Evolutionary conservation across 2,888 invertebrate genomes (phyloP).

Genomic region (Belgica antarctica): DNA sequence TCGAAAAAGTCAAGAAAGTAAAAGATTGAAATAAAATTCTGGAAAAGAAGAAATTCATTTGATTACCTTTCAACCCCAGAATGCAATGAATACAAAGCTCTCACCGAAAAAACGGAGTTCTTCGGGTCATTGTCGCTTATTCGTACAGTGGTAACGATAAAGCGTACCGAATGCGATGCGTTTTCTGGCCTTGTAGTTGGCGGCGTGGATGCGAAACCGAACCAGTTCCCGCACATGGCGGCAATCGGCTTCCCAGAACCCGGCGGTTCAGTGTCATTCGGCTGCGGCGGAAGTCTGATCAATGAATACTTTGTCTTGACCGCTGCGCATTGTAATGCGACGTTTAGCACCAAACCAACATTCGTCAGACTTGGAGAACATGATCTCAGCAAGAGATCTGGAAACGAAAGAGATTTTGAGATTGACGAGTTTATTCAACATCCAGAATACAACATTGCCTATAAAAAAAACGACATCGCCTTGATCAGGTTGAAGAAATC

Average conservation of each 20-base stretch:
- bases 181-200: conserved; percentile 5
- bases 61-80: too few relatives aligned
- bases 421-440: not conserved
- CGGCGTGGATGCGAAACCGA: conserved; percentile 46
- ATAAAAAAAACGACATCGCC: not conserved
- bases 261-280: conserved; percentile 49
- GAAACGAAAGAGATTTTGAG: not conserved
- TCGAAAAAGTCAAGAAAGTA: too few relatives aligned
- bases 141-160: not conserved
- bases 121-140: not conserved
- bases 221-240: conserved; percentile 61
- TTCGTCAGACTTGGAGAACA: conserved; percentile 29
- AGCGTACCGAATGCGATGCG: not conserved
- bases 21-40: too few relatives aligned
- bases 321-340: conserved; percentile 57
- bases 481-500: not conserved
- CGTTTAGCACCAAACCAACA: not conserved
- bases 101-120: not conserved
- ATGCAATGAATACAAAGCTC: not conserved
- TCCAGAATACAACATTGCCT: not conserved
- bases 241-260: conserved; percentile 52
- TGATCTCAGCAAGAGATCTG: not conserved
- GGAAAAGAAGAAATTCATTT: too few relatives aligned
- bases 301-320: conserved; percentile 59
- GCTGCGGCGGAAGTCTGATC: conserved; percentile 56